Evolutionary conservation across 2,113 vertebrate genomes (phyloP).

Genomic region (Thermophis baileyi): DNA sequence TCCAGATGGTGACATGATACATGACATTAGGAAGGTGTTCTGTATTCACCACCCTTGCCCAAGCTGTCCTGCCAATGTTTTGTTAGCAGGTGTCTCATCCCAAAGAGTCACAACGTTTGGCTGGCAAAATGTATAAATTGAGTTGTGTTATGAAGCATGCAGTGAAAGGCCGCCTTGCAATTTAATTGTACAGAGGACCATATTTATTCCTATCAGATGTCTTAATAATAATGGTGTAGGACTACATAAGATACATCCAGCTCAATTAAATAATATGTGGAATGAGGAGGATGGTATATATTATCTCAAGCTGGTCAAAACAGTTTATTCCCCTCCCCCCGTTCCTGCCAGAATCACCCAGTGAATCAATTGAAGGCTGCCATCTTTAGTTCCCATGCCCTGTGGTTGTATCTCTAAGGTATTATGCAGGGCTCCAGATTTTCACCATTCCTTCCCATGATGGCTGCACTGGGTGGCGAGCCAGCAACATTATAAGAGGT

Average conservation of each 20-base stretch:
- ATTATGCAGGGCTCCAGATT: not conserved
- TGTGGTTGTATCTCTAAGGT: not conserved
- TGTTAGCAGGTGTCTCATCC: conserved; percentile 32
- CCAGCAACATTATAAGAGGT: not conserved
- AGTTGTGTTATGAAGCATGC: conserved; percentile 17
- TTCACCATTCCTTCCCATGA: not conserved
- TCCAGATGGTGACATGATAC: conserved; percentile 2
- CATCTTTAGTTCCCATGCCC: not conserved
- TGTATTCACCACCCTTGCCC: conserved; percentile 27
- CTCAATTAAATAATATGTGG: not conserved
- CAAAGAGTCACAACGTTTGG: conserved; percentile 40
- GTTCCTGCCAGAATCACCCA: not conserved
- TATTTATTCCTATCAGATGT: not conserved
- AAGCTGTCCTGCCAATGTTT: conserved; percentile 35
- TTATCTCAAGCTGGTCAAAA: not conserved
- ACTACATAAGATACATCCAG: not conserved
- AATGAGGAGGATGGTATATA: not conserved
- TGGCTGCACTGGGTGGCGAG: not conserved
- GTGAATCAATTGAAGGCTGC: not conserved
- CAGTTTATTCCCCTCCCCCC: not conserved
- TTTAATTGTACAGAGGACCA: not conserved
- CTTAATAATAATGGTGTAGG: not conserved
- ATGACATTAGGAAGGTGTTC: not conserved
- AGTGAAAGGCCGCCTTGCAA: not conserved
- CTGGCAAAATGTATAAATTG: conserved; percentile 46